These are phyloP conservation scores for Hystrix brachyura DNA, from an alignment of 2,113 vertebrate species.

Conservation along the genomic window DNA sequence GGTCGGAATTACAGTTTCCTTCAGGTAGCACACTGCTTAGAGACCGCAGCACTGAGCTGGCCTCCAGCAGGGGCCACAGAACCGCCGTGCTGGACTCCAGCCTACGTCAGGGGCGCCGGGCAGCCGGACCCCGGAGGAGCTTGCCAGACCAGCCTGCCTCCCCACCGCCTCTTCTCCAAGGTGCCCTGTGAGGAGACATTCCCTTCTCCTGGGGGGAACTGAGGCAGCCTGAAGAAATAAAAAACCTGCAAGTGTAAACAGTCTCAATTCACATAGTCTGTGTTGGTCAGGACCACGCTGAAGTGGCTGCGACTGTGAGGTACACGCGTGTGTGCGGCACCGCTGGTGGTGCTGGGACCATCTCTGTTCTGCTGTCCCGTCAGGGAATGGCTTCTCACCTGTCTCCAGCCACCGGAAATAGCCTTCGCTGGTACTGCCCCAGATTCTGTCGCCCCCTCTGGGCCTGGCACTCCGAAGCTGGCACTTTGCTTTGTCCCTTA, in stretches of 20 bases:
- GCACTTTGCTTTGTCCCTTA: background rate
- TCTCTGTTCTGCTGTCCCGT: background rate
- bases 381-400: background rate
- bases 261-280: background rate
- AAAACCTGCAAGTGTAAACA: background rate
- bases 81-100: no score
- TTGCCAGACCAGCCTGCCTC: background rate
- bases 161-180: background rate
- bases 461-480: background rate
- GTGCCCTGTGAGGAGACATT: background rate
- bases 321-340: no score
- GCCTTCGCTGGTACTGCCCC: background rate
- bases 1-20: background rate
- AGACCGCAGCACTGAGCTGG: no score
- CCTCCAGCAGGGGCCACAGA: no score
- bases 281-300: no score
- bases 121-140: background rate
- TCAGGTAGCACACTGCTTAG: background rate
- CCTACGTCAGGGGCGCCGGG: no score
- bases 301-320: no score
- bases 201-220: background rate
- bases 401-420: background rate
- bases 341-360: background rate
- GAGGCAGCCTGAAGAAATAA: background rate
- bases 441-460: background rate